Evolutionary conservation across 1,140 invertebrate species (phyloP).

Genomic region (Metaphire vulgaris): DNA sequence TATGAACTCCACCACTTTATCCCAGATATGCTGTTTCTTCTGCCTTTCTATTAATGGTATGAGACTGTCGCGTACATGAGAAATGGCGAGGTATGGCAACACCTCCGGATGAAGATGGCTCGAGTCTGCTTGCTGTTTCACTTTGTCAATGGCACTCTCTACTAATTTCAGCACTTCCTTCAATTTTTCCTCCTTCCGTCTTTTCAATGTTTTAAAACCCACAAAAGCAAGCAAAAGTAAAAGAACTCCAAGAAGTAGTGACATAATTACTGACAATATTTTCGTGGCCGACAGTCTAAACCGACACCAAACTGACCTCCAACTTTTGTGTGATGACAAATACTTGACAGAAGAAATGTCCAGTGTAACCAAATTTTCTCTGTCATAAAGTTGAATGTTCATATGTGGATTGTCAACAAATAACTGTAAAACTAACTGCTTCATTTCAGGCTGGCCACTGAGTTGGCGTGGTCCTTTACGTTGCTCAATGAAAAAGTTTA

Average conservation of each 20-base stretch:
- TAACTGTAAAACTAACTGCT: neutral
- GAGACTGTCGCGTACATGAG: slow-evolving; percentile 80
- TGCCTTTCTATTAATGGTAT: slow-evolving; percentile 69
- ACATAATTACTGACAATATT: too few species aligned
- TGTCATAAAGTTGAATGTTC: neutral
- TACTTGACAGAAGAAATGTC: neutral
- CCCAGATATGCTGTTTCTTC: slow-evolving; percentile 52
- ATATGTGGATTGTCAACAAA: slow-evolving; percentile 5
- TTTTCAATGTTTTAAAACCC: too few species aligned
- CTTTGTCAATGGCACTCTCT: slow-evolving; percentile 44
- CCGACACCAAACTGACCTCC: neutral
- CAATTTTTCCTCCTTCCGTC: neutral
- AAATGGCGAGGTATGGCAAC: slow-evolving; percentile 66
- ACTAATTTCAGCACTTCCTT: slow-evolving; percentile 41
- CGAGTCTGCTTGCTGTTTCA: slow-evolving; percentile 45
- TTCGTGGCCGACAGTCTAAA: neutral
- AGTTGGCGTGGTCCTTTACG: neutral
- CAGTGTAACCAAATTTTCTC: neutral
- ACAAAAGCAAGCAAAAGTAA: too few species aligned
- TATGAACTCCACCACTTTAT: slow-evolving; percentile 63
- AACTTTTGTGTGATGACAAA: neutral
- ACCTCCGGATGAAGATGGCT: slow-evolving; percentile 35
- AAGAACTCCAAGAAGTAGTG: too few species aligned
- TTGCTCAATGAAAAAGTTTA: neutral
- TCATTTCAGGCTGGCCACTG: neutral